Evolutionary conservation across 2,797 vertebrate species (phyloP), one percentile per base, ranked within the genome.

Genomic region (Gymnoscopelus braueri): DNA sequence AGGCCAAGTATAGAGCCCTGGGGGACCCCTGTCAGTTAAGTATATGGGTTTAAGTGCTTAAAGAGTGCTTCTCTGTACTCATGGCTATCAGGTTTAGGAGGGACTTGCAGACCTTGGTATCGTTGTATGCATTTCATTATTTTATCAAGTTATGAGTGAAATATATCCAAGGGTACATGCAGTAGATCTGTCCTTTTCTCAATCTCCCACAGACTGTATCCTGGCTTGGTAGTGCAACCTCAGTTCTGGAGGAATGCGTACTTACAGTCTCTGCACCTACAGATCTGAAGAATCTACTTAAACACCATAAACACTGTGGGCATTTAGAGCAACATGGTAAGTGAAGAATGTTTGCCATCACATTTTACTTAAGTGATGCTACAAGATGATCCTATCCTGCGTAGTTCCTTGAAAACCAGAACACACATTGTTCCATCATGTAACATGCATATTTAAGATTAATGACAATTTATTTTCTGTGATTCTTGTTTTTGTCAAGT

Each of bases 261-360:
- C 74, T 74, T 62, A 81, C 86, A 2, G 71, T 94, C 14, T 87
- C 86, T 23, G 81, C 93, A 39, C 90, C 86, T 1, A 79, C 72
- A 23, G 71, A 91, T 61, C 67, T 94, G 53, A 88, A 82, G 50
- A 66, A 65, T 68, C 75, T 93, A 19, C 86, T 91, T 49, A 87
- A 87, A 70, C 87, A 92, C 71, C 92, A 92, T 72, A 89, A 84
- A 82, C 19, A 58, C 5, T 78, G 78, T 0, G 80, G 81, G 0
- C 78, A 83, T 73, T 79, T 89, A 24, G 81, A 88, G 57, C 81
- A 81, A 70, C 91, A 90, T 14, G 89, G 89, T 91, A 57, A 71
- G 71, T 24, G 32, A 23, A 14, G 39, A 44, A 44, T 10, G 39
- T 44, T 44, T 39, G 39, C 39, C 8, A 7, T 39, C 8, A 44